Percentiles rank a stretch among this genome's conserved stretches.
phyloP scores from a whole-genome alignment of 2,888 invertebrate species.

The Phania funesta region DNA sequence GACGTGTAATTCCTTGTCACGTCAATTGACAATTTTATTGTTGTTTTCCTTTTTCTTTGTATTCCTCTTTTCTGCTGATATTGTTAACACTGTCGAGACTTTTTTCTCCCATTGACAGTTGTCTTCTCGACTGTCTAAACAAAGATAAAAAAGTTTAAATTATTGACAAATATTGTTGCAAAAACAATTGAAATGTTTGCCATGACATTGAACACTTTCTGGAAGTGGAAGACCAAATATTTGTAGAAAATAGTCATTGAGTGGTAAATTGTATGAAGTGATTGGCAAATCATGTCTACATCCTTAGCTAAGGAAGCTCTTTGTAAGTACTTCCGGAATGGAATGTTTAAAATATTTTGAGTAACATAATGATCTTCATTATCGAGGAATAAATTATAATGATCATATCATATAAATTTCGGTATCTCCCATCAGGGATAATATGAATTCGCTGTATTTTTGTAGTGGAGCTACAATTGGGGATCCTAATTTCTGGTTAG shows the following conservation, averaged over 20 bases:
- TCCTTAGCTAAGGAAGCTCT: neutral
- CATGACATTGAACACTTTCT: slow-evolving; percentile 32
- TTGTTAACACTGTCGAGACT: slow-evolving; percentile 3
- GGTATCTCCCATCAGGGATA: too few relatives aligned
- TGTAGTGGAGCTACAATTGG: too few relatives aligned
- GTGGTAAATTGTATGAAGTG: neutral
- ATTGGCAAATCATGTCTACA: neutral
- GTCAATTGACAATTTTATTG: slow-evolving; percentile 45
- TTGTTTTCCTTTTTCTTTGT: slow-evolving; percentile 21
- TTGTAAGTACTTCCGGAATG: neutral
- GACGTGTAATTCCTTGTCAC: slow-evolving; percentile 50
- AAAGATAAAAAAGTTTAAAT: slow-evolving; percentile 42
- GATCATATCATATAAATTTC: too few relatives aligned
- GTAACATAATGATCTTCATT: too few relatives aligned
- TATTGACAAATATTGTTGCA: slow-evolving; percentile 40
- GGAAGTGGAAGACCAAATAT: slow-evolving; percentile 15
- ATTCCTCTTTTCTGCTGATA: neutral
- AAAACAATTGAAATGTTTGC: slow-evolving; percentile 41
- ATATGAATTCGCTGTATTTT: too few relatives aligned
- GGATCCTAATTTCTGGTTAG: too few relatives aligned
- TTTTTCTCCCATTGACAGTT: slow-evolving; percentile 42
- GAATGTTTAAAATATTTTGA: too few relatives aligned
- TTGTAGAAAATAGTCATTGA: neutral
- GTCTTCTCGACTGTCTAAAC: slow-evolving; percentile 36
- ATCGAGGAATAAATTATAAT: too few relatives aligned